These are phyloP conservation scores for Limnephilus rhombicus DNA, from an alignment of 2,888 invertebrate genomes.

Conservation along the genomic window DNA sequence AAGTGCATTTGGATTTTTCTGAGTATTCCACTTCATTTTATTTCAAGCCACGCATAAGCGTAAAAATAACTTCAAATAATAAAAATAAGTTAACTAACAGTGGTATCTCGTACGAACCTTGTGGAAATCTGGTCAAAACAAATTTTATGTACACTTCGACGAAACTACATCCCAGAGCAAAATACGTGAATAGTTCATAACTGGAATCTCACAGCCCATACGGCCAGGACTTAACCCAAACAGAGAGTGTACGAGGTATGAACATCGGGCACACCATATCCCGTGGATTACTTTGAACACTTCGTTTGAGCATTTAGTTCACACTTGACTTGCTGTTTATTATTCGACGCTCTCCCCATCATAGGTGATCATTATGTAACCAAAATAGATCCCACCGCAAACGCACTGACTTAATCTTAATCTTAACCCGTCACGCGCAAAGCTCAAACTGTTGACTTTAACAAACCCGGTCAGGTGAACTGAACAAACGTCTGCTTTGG, in stretches of 20 bases:
- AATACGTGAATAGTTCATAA: not conserved
- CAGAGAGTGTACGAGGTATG: not conserved
- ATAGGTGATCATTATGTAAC: constrained; percentile 4
- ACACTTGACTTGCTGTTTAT: constrained; percentile 1
- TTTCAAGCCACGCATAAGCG: not conserved
- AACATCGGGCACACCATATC: not conserved
- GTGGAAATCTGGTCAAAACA: not conserved
- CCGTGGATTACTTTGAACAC: not conserved
- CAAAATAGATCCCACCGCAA: constrained; percentile 17
- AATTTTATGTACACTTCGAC: not conserved
- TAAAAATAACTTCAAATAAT: too few relatives aligned
- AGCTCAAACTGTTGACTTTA: not conserved
- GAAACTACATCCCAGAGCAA: not conserved
- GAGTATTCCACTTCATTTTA: not conserved
- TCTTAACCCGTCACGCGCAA: not conserved
- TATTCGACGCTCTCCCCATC: not conserved
- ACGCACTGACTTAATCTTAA: not conserved
- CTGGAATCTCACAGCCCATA: not conserved
- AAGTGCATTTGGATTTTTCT: not conserved
- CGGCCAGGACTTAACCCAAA: not conserved
- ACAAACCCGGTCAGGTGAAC: not conserved
- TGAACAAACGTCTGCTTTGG: not conserved
- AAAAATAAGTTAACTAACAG: not conserved
- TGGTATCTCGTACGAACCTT: not conserved
- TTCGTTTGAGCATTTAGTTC: not conserved